Percentiles rank a stretch among this genome's conserved stretches.
phyloP scores from a whole-genome alignment of 64 coral and sea anemone genomes.

The Montipora cactus region DNA sequence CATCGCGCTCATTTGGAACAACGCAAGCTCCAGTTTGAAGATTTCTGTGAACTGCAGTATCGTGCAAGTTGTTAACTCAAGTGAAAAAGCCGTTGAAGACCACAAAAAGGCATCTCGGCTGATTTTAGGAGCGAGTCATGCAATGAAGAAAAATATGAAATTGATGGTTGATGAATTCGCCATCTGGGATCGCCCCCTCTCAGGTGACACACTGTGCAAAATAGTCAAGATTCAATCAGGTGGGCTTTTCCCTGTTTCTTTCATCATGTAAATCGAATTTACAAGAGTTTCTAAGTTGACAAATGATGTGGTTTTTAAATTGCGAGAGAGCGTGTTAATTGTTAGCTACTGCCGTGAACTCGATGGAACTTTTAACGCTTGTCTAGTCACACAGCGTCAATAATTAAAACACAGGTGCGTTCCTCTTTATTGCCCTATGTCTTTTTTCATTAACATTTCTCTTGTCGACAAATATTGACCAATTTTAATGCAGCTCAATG shows the following conservation, averaged over 20 bases:
- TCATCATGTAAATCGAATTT: too few relatives aligned
- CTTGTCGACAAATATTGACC: not conserved
- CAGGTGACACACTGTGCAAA: slow-evolving; percentile 57
- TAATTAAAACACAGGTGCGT: not conserved
- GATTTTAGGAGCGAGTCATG: slow-evolving; percentile 86
- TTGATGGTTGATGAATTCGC: slow-evolving; percentile 89
- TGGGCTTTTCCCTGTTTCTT: slow-evolving; percentile 12
- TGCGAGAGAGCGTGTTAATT: not conserved
- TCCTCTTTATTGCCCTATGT: too few relatives aligned
- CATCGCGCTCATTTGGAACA: slow-evolving; percentile 74
- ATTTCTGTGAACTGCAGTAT: slow-evolving; percentile 87
- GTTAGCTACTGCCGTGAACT: not conserved
- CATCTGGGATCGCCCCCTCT: slow-evolving; percentile 80
- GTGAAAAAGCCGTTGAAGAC: not conserved
- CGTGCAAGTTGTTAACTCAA: not conserved
- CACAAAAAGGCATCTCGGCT: slow-evolving; percentile 38
- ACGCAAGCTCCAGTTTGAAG: slow-evolving; percentile 7
- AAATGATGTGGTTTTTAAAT: not conserved
- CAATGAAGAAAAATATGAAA: slow-evolving; percentile 61
- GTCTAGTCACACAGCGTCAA: not conserved
- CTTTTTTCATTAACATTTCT: not conserved
- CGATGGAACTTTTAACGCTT: not conserved
- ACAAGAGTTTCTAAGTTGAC: not conserved
- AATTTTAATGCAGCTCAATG: not conserved
- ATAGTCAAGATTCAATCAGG: slow-evolving; percentile 75